A percentile compares a stretch with the other conserved stretches of the same genome.
These are phyloP conservation scores for Gorsachius magnificus DNA, from an alignment of 2,797 vertebrate genomes.

Conservation along the genomic window DNA sequence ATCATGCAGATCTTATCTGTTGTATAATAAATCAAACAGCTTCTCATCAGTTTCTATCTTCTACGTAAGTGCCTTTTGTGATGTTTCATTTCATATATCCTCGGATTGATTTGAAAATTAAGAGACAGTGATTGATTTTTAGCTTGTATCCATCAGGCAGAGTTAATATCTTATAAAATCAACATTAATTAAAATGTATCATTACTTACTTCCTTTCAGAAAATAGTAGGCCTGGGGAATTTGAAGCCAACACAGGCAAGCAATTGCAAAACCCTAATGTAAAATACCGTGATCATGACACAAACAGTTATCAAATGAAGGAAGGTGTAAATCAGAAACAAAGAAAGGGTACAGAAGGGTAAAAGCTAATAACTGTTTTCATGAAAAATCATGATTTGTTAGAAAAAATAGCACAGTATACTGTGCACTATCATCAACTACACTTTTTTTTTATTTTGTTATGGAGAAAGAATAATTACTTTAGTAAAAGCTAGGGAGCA, in stretches of 20 bases:
- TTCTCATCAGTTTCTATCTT: background rate
- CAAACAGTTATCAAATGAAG: background rate
- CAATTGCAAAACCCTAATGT: background rate
- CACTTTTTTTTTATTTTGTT: background rate
- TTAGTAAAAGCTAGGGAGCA: background rate
- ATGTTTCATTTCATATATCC: constrained; percentile 49
- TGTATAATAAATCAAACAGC: constrained; percentile 63
- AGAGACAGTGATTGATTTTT: constrained; percentile 62
- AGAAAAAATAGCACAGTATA: background rate
- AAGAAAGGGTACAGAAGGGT: background rate
- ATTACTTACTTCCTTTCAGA: constrained; percentile 18
- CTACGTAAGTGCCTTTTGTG: background rate
- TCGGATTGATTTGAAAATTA: constrained; percentile 57
- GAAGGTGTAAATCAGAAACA: background rate
- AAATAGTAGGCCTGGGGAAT: background rate
- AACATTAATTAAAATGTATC: constrained; percentile 45
- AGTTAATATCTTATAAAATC: constrained; percentile 45
- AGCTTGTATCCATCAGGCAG: constrained; percentile 32
- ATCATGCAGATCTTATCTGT: constrained; percentile 34
- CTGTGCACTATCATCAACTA: background rate
- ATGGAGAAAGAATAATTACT: background rate
- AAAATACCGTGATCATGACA: background rate
- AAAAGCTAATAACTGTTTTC: background rate
- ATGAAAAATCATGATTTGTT: background rate
- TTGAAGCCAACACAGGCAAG: background rate